Evolutionary conservation across 2,797 vertebrate species (phyloP).

Genomic region (Percopsis omiscomaycus): DNA sequence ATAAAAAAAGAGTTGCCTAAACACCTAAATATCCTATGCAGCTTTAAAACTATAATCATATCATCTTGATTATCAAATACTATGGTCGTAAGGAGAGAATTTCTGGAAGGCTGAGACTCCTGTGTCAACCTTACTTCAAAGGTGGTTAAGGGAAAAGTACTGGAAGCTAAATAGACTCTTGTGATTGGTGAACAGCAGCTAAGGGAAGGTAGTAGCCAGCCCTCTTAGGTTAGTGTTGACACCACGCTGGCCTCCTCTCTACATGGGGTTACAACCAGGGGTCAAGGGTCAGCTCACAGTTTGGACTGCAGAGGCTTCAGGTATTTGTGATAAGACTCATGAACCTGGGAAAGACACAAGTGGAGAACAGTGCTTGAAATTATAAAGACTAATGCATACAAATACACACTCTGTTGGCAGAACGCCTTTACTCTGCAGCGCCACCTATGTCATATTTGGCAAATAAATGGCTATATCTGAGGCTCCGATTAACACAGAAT

Average conservation of each 20-base stretch:
- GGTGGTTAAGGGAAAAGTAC: not conserved
- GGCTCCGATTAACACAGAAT: too few relatives aligned
- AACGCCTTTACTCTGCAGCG: too few relatives aligned
- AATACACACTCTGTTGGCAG: too few relatives aligned
- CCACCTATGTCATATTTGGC: too few relatives aligned
- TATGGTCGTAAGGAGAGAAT: too few relatives aligned
- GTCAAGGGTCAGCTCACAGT: conserved; percentile 76
- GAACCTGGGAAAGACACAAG: conserved; percentile 79
- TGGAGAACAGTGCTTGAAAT: conserved; percentile 6
- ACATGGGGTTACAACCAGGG: not conserved
- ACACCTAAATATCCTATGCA: too few relatives aligned
- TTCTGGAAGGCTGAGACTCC: not conserved
- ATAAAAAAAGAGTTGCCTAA: too few relatives aligned
- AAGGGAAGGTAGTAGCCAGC: not conserved
- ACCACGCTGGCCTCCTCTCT: not conserved
- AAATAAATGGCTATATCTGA: too few relatives aligned
- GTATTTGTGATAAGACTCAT: conserved; percentile 91
- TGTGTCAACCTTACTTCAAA: conserved; percentile 8
- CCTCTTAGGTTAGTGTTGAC: conserved; percentile 17
- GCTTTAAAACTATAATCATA: too few relatives aligned
- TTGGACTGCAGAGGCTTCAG: conserved; percentile 91
- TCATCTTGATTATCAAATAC: too few relatives aligned
- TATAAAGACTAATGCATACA: not conserved
- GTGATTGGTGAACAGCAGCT: conserved; percentile 7
- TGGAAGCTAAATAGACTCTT: conserved; percentile 2